Evolutionary conservation across 2,797 vertebrate genomes (phyloP), one percentile per base, ranked within the genome.

Genomic region (Hozukius guyotensis): DNA sequence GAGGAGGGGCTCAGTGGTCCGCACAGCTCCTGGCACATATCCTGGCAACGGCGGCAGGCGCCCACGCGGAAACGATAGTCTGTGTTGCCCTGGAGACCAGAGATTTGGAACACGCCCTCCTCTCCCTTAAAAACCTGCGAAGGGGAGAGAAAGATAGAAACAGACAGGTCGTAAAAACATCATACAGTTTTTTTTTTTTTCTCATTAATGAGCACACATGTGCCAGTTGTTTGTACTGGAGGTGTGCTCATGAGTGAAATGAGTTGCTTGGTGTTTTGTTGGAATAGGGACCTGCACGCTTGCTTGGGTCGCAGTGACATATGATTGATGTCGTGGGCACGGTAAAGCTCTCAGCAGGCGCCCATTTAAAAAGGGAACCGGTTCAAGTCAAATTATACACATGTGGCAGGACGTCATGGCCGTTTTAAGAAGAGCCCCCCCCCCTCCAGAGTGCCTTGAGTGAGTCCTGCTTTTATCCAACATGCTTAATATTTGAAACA

Each of bases 1-100:
- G 93, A 96, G 29, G 99, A 98, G 67, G 98, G 97, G 94, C 99
- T 99, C 92, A 98, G 97, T 42, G 98, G 96, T 25, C 99, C 98
- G 38, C 96, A 97, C 74, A 99, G 96, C 93, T 99, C 99, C 96
- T 99, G 98, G 87, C 96, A 95, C n/a, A 96, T 95, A 87, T 98
- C 97, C 92, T 94, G 90, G 93, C 99, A 99, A 72, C 97, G 97
- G 59, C 99, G 97, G 90, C 98, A 98, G 42, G 96, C 97, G 27
- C 97, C 97, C 74, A 99, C 98, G 0, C 99, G 97, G 93, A 99
- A 97, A 56, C 99, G 96, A 93, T 99, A 99, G 95, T 99, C 99
- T 24, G 96, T 97, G 96, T 98, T 99, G 92, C 92, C 92, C 94
- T 99, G 98, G 86, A 99, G 97, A 90, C 98, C 97, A 85, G 96